Base-by-base conservation (phyloP, 2,113 vertebrate species). In the Centropus unirufus region DNA sequence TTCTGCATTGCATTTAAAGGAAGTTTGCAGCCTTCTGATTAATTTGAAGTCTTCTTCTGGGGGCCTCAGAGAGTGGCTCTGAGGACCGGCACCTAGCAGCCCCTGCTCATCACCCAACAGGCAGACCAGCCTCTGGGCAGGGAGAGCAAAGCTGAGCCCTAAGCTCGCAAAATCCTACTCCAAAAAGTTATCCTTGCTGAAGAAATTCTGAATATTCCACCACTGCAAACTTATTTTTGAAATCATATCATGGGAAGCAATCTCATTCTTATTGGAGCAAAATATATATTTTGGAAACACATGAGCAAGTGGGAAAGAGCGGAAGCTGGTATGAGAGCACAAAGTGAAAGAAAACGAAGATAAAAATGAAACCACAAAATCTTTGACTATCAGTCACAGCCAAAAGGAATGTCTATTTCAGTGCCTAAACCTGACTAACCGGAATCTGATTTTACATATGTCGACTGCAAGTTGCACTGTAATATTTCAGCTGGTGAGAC, bases 401-500 rank as follows among this genome's bases (percentile, higher is more conserved):
- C 72, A 90, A 86, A 88, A 90, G 75, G 52, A 18, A 32, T 52
- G 70, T 69, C 67, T 91, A 26, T 69, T 88, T 75, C 73, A 76
- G 70, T 57, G 72, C 69, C 55, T 92, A 86, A 95, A 83, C 59
- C 47, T 61, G 72, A 52, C 82, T 83, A 81, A 26, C 30, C 8
- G 4, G 39, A 79, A 86, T 77, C 44, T 81, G 64, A 83, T 94
- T 91, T 83, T 83, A 87, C 27, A 61, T 78, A 68, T 72, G 64
- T 12, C 75, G 64, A 92, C 61, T 95, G 67, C 44, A 89, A 80
- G n/a, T 34, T 93, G 22, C 61, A 72, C 72, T 16, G 6, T n/a
- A 88, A 70, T 29, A 40, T 88, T 82, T 89, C 78, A 66, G 57
- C 66, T 74, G 23, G 47, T 49, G 47, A 49, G 47, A 11, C 47